Evolutionary conservation across 1,140 invertebrate genomes (phyloP).

Genomic region (Zaprionus ornatus): DNA sequence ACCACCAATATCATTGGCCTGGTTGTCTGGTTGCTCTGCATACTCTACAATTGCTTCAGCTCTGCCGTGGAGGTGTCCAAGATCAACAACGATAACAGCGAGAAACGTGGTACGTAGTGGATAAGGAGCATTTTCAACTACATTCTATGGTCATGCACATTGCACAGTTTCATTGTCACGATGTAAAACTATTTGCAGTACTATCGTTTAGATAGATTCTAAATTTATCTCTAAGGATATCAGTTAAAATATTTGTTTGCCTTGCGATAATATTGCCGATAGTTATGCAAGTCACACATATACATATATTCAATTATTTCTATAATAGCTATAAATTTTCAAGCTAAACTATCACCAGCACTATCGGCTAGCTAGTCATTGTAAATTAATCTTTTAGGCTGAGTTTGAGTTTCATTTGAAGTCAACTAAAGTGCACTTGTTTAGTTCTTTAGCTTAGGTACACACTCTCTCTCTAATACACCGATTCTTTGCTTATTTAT

Average conservation of each 20-base stretch:
- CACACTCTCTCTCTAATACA: no score
- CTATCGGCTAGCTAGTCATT: neutral
- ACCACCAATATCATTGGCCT: slow-evolving; percentile 95
- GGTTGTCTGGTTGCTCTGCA: slow-evolving; percentile 96
- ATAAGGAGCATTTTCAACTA: neutral
- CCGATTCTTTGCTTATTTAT: no score
- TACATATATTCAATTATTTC: neutral
- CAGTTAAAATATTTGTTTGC: neutral
- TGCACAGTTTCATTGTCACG: slow-evolving; percentile 23
- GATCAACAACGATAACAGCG: slow-evolving; percentile 73
- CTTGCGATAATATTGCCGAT: neutral
- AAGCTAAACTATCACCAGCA: neutral
- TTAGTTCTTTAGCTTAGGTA: no score
- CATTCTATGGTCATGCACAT: slow-evolving; percentile 36
- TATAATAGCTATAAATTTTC: neutral
- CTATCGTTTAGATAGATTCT: neutral
- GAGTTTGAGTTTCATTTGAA: no score
- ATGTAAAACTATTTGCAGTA: neutral
- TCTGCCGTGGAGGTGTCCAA: slow-evolving; percentile 88
- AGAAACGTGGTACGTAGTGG: slow-evolving; percentile 69
- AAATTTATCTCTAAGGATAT: neutral
- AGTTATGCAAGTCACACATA: neutral
- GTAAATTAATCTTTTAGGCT: no score
- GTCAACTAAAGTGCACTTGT: no score
- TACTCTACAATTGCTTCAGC: slow-evolving; percentile 96